Conservation (phyloP, 2,888 invertebrate genomes). For the Abrostola tripartita region DNA sequence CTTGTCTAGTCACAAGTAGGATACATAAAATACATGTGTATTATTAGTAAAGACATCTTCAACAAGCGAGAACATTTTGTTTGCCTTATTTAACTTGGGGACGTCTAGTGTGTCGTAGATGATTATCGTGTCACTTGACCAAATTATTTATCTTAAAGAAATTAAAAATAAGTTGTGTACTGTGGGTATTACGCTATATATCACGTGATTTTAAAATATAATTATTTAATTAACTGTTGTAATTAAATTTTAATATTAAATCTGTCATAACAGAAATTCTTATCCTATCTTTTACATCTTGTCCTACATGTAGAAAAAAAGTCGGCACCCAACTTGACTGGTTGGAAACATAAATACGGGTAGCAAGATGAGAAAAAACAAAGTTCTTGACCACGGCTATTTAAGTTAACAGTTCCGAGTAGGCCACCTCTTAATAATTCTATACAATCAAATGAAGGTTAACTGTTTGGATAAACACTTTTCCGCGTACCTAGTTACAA, state of each 20-base stretch:
- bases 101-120: background rate
- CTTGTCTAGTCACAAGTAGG: slow-evolving; percentile 22
- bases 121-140: background rate
- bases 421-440: slow-evolving; percentile 22
- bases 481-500: slow-evolving; percentile 21
- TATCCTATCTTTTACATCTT: too few species aligned
- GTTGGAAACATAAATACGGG: slow-evolving; percentile 18
- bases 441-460: slow-evolving; percentile 32
- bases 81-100: background rate
- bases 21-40: slow-evolving; percentile 17
- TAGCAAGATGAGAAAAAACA: slow-evolving; percentile 26
- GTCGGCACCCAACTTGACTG: slow-evolving; percentile 1
- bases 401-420: slow-evolving; percentile 19
- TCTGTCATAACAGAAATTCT: too few species aligned
- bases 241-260: too few species aligned
- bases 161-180: background rate
- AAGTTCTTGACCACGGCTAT: slow-evolving; percentile 34
- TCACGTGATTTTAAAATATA: too few species aligned
- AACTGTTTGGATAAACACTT: slow-evolving; percentile 35
- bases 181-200: background rate
- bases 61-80: background rate
- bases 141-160: slow-evolving; percentile 1
- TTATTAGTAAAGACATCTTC: background rate
- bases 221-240: too few species aligned
- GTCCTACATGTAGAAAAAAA: slow-evolving; percentile 4